Conservation (phyloP, 1,140 invertebrate species). For the Lethrus apterus region DNA sequence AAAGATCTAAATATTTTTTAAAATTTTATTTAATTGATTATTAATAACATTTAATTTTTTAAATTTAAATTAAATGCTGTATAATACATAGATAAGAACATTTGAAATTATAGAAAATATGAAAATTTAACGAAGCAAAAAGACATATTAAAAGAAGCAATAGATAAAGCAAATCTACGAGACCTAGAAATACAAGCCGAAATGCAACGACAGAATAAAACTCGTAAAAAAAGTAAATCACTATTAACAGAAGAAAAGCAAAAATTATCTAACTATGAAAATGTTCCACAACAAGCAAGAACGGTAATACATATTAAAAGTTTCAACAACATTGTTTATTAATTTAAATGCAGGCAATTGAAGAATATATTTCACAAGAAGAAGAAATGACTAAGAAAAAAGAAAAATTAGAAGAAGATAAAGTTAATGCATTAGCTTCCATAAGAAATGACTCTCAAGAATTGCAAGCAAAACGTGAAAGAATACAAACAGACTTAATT, state of each 20-base stretch:
- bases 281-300: conserved; percentile 41
- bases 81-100: too few species aligned
- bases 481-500: conserved; percentile 58
- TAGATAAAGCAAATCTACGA: conserved; percentile 53
- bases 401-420: conserved; percentile 51
- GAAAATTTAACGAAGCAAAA: conserved; percentile 49
- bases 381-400: conserved; percentile 47
- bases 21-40: neutral
- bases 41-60: too few species aligned
- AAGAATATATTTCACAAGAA: conserved; percentile 57
- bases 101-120: conserved; percentile 49
- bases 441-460: conserved; percentile 52
- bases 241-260: conserved; percentile 51
- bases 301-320: neutral
- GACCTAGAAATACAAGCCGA: conserved; percentile 56
- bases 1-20: neutral
- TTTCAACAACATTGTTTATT: conserved; percentile 12
- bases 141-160: conserved; percentile 49
- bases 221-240: conserved; percentile 56
- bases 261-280: conserved; percentile 55
- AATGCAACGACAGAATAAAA: conserved; percentile 55
- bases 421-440: conserved; percentile 47
- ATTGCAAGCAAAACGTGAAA: conserved; percentile 59
- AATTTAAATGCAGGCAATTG: conserved; percentile 49
- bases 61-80: too few species aligned